Percentiles rank a stretch among this genome's conserved stretches.
phyloP scores from a whole-genome alignment of 2,888 invertebrate species.

The Dryobotodes eremita region DNA sequence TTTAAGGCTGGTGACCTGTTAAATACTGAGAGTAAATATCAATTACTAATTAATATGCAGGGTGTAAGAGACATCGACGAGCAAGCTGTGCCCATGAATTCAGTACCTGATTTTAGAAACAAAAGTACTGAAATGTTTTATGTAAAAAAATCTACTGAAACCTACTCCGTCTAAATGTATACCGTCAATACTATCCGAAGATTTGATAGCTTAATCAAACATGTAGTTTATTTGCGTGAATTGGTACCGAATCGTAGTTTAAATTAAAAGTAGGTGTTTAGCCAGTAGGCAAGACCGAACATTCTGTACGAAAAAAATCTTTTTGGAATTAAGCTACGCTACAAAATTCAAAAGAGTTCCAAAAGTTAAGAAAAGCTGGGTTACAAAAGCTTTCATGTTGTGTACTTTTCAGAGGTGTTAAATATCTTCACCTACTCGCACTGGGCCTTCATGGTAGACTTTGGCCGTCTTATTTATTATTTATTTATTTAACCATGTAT shows the following conservation, averaged over 20 bases:
- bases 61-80: background rate
- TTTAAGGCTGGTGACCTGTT: background rate
- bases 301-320: background rate
- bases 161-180: background rate
- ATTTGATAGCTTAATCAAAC: background rate
- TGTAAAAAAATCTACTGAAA: background rate
- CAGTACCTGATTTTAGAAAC: background rate
- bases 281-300: background rate
- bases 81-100: background rate
- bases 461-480: background rate
- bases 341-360: slow-evolving; percentile 8
- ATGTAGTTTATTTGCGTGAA: background rate
- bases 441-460: background rate
- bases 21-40: background rate
- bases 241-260: background rate
- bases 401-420: slow-evolving; percentile 19
- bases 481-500: background rate
- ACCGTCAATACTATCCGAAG: background rate
- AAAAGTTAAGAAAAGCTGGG: slow-evolving; percentile 18
- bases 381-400: slow-evolving; percentile 26
- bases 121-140: too few relatives aligned
- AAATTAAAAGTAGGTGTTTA: background rate
- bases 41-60: background rate
- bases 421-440: slow-evolving; percentile 13
- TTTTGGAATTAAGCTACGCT: background rate